Percentiles rank a stretch among this genome's conserved stretches.
Conservation (phyloP, 2,113 vertebrate species). For the Mustelus asterias region DNA sequence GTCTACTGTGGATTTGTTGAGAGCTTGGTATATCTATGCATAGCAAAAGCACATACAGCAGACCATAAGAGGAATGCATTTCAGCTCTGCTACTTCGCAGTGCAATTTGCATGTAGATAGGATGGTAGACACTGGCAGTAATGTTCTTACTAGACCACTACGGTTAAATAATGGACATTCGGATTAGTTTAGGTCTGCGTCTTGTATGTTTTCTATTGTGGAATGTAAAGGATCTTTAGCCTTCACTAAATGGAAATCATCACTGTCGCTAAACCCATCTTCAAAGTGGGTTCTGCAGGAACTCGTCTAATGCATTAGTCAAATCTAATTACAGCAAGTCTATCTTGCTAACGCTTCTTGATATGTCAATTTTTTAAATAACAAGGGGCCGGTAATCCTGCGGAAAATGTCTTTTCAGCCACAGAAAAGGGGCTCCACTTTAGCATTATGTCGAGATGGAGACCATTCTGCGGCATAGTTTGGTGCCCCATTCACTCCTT, state of each 20-base stretch:
- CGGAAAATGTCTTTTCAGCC: not conserved
- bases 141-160: not conserved
- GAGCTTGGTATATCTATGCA: not conserved
- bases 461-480: not conserved
- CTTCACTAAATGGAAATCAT: not conserved
- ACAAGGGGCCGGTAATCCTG: slow-evolving; percentile 7
- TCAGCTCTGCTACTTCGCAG: not conserved
- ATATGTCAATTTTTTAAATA: slow-evolving; percentile 19
- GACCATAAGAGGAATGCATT: not conserved
- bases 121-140: not conserved
- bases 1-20: not conserved
- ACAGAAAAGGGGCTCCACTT: not conserved
- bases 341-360: slow-evolving; percentile 20
- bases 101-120: not conserved
- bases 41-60: too few relatives aligned
- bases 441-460: not conserved
- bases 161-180: not conserved
- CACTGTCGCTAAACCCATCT: not conserved
- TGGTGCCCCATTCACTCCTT: slow-evolving; percentile 26
- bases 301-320: slow-evolving; percentile 32
- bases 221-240: not conserved
- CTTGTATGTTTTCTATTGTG: not conserved
- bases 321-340: slow-evolving; percentile 32
- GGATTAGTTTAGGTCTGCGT: not conserved
- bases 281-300: not conserved